Base-by-base conservation (phyloP, 2,888 invertebrate species). In the Microplitis manilae region DNA sequence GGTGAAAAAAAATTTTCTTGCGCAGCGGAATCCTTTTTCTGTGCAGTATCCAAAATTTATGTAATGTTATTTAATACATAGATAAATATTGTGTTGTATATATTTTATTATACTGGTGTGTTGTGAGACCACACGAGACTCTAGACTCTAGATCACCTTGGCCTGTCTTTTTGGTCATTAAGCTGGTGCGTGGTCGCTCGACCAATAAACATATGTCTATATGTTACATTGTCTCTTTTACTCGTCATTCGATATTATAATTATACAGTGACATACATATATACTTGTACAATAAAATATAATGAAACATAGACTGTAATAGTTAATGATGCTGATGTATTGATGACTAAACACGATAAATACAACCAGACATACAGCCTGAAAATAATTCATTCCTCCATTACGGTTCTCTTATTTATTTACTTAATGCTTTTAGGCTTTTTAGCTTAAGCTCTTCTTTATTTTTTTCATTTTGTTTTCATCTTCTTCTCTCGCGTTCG, bases 131-230 rank as follows among this genome's bases (percentile, higher is more conserved):
- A 62, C 15, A 20, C 9, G 62, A 17, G 20, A 62, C 20, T 17
- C 60, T 39, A 71, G n/a, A 50, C 77, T 77, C 68, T 77, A 77
- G 62, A 64, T 77, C 50, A 69, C 77, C 77, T 77, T 77, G 77
- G 69, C 77, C 73, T 70, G 40, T 38, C 73, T 77, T 69, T 65
- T 77, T n/a, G 64, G 73, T 73, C 59, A 71, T 76, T 76, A 71
- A 76, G 62, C 20, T 76, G 70, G 71, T 76, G 76, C 64, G 71
- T 76, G 76, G 65, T 69, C 68, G 64, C n/a, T 9, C 60, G 17
- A 41, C 39, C 8, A 50, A 17, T 41, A 65, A 62, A 62, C 62
- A 62, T 20, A 62, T 62, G 20, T 15, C 15, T 20, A 62, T 62
- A 13, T 50, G 38, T 30, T 20, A 13, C 1, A 60, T 61, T 39